phyloP scores from a whole-genome alignment of 2,113 vertebrate genomes.

The Ivindomyrus marchei region DNA sequence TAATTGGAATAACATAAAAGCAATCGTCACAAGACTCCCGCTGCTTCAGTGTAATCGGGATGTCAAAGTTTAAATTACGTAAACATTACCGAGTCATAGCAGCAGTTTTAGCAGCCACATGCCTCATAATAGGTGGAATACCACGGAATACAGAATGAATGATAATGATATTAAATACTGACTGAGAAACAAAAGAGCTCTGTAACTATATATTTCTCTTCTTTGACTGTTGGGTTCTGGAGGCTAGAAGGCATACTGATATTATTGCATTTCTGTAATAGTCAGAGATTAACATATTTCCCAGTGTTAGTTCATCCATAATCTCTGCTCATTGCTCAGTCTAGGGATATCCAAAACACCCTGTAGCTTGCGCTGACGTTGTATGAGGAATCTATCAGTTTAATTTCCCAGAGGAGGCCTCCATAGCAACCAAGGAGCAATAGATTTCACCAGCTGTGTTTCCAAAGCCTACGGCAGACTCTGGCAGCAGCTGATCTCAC shows the following conservation, averaged over 20 bases:
- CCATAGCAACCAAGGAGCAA: not conserved
- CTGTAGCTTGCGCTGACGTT: not conserved
- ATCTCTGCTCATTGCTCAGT: not conserved
- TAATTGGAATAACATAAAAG: not conserved
- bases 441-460: not conserved
- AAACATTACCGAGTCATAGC: not conserved
- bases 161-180: not conserved
- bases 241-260: not conserved
- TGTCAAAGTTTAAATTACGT: not conserved
- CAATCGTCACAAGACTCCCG: not conserved
- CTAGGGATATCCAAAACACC: not conserved
- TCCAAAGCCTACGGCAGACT: not conserved
- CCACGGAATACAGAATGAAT: not conserved
- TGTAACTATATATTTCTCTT: not conserved
- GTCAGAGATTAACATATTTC: not conserved
- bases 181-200: not conserved
- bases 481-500: not conserved
- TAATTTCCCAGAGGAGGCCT: not conserved
- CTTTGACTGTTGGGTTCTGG: not conserved
- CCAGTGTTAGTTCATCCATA: not conserved
- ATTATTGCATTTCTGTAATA: not conserved
- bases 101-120: not conserved
- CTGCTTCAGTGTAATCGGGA: not conserved
- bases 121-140: not conserved
- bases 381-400: not conserved